A percentile compares a stretch with the other conserved stretches of the same genome.
These are phyloP conservation scores for Lethrus apterus DNA, from an alignment of 1,140 invertebrate species.

Conservation along the genomic window DNA sequence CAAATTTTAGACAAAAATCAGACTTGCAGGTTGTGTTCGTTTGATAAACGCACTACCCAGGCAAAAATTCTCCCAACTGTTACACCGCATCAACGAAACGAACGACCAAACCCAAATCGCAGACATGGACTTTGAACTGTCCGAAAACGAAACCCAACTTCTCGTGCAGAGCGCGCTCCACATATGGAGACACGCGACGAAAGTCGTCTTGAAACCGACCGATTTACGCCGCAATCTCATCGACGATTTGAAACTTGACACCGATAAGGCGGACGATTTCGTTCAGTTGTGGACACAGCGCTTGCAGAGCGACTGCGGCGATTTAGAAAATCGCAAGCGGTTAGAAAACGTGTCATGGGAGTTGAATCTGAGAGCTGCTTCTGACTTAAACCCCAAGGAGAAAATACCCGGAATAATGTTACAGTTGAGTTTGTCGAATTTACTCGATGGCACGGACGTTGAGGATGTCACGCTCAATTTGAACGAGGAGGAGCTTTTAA, in stretches of 20 bases:
- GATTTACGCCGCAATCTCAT: conserved; percentile 29
- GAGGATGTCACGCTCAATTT: conserved; percentile 30
- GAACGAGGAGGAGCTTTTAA: conserved; percentile 26
- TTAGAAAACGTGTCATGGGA: conserved; percentile 32
- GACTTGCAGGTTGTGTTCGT: conserved; percentile 25
- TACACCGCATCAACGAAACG: conserved; percentile 24
- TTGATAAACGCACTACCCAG: conserved; percentile 29
- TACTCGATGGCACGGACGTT: conserved; percentile 18
- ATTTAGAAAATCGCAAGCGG: conserved; percentile 30
- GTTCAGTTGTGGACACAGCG: conserved; percentile 31
- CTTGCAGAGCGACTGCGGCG: conserved; percentile 29
- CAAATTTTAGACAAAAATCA: conserved; percentile 20
- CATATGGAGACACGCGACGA: conserved; percentile 31
- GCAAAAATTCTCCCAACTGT: conserved; percentile 23
- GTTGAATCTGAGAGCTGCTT: conserved; percentile 30
- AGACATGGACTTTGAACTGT: too few relatives aligned
- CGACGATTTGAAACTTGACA: conserved; percentile 26
- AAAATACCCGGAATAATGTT: conserved; percentile 23
- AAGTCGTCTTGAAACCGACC: conserved; percentile 35
- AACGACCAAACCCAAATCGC: conserved; percentile 1
- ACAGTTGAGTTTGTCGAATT: conserved; percentile 28
- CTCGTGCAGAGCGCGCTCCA: conserved; percentile 30
- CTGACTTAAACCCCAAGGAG: conserved; percentile 21
- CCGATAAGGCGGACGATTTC: conserved; percentile 36
- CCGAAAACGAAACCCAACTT: conserved; percentile 26